Evolutionary conservation across 2,113 vertebrate species (phyloP).

Genomic region (Mobula hypostoma): DNA sequence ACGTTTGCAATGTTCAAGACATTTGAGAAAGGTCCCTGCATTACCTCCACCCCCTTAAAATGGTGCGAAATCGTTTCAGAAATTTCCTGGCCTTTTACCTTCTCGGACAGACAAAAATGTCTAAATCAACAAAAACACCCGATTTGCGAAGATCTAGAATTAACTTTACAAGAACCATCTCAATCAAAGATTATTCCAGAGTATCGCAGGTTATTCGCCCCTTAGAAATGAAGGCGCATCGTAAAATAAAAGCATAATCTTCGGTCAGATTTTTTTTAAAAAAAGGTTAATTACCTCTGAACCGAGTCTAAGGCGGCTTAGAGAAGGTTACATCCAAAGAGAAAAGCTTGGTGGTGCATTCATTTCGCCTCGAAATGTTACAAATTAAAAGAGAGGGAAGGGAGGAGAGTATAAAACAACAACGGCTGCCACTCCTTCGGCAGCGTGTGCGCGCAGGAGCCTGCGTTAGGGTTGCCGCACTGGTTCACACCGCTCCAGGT

Average conservation of each 20-base stretch:
- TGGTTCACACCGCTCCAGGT: not conserved
- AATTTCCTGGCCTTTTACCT: not conserved
- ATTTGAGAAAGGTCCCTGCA: not conserved
- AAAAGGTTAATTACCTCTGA: not conserved
- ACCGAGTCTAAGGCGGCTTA: not conserved
- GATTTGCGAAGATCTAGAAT: not conserved
- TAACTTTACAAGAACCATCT: not conserved
- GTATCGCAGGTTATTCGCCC: too few species aligned
- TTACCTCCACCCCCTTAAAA: not conserved
- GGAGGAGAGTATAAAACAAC: not conserved
- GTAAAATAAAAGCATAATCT: not conserved
- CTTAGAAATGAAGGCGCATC: not conserved
- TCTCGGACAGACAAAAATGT: not conserved
- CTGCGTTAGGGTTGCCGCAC: not conserved
- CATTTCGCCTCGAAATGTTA: not conserved
- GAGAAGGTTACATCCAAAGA: slow-evolving; percentile 1
- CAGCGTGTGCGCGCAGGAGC: not conserved
- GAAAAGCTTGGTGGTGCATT: not conserved
- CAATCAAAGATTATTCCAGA: not conserved
- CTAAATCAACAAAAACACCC: not conserved
- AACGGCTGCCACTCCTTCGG: not conserved
- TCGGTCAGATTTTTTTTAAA: not conserved
- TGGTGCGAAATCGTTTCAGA: not conserved
- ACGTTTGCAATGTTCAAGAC: not conserved
- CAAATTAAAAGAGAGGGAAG: not conserved